Percentiles rank a stretch among this genome's conserved stretches.
phyloP scores from a whole-genome alignment of 1,140 invertebrate species.

The Lordiphosa stackelbergi region DNA sequence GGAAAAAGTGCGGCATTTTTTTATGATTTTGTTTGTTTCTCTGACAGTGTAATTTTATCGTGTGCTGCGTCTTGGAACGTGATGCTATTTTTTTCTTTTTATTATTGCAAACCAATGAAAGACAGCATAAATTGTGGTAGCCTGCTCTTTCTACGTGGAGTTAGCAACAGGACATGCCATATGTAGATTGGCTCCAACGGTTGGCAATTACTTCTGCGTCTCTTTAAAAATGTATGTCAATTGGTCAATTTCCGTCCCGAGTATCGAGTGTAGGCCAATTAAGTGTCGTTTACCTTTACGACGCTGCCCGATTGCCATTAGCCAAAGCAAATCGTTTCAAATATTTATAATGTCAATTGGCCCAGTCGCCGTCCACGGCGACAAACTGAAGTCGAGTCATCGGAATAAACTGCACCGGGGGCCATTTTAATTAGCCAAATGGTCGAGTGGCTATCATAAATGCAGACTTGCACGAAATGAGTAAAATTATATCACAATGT shows the following conservation, averaged over 20 bases:
- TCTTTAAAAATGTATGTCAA: slow-evolving; percentile 75
- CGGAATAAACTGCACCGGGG: slow-evolving; percentile 35
- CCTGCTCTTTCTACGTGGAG: background rate
- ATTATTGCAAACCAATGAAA: slow-evolving; percentile 48
- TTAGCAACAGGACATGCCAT: background rate
- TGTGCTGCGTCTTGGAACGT: slow-evolving; percentile 49
- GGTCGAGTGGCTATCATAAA: slow-evolving; percentile 54
- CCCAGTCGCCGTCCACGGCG: slow-evolving; percentile 10
- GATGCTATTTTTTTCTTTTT: slow-evolving; percentile 38
- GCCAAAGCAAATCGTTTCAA: slow-evolving; percentile 38
- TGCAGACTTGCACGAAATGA: slow-evolving; percentile 59
- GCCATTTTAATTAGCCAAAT: slow-evolving; percentile 70
- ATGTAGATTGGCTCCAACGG: slow-evolving; percentile 9
- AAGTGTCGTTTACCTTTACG: slow-evolving; percentile 68
- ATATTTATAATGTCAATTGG: slow-evolving; percentile 50
- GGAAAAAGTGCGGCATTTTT: slow-evolving; percentile 63
- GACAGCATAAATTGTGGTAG: slow-evolving; percentile 43
- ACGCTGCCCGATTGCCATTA: slow-evolving; percentile 37
- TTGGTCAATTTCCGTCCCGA: slow-evolving; percentile 67
- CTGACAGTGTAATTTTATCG: slow-evolving; percentile 47
- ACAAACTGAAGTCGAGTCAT: slow-evolving; percentile 10
- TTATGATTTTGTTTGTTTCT: slow-evolving; percentile 55
- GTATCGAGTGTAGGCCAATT: slow-evolving; percentile 55
- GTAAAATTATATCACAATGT: slow-evolving; percentile 60
- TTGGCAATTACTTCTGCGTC: slow-evolving; percentile 45